These are phyloP conservation scores for Danaus melanippus DNA, from an alignment of 1,140 invertebrate species.

Conservation along the genomic window DNA sequence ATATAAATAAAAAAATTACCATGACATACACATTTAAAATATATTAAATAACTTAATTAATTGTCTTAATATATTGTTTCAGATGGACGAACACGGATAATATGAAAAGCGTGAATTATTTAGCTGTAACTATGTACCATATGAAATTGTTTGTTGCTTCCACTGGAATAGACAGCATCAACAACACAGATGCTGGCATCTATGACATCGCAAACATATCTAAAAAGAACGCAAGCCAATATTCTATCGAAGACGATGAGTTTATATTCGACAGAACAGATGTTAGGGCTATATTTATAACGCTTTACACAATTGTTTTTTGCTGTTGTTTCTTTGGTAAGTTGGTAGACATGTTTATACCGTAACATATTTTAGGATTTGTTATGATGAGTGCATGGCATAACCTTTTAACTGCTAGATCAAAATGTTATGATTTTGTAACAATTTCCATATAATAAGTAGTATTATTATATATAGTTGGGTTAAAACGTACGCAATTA, in stretches of 20 bases:
- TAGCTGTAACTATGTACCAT: constrained; percentile 38
- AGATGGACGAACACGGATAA: constrained; percentile 27
- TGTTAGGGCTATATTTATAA: constrained; percentile 76
- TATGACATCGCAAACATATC: constrained; percentile 32
- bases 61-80: constrained; percentile 12
- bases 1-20: no score
- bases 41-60: no score
- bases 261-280: constrained; percentile 78
- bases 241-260: constrained; percentile 61
- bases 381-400: no score
- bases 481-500: no score
- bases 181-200: constrained; percentile 27
- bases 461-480: no score
- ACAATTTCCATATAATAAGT: no score
- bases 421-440: no score
- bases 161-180: constrained; percentile 27
- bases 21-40: no score
- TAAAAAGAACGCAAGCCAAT: constrained; percentile 33
- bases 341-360: constrained; percentile 32
- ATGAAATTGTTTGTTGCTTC: constrained; percentile 37
- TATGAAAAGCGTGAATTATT: constrained; percentile 16
- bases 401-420: no score
- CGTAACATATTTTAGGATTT: no score
- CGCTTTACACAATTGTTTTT: constrained; percentile 78
- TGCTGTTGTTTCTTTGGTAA: constrained; percentile 80